Evolutionary conservation across 2,113 vertebrate genomes (phyloP), one percentile per base, ranked within the genome.

Genomic region (Cebidichthys violaceus): DNA sequence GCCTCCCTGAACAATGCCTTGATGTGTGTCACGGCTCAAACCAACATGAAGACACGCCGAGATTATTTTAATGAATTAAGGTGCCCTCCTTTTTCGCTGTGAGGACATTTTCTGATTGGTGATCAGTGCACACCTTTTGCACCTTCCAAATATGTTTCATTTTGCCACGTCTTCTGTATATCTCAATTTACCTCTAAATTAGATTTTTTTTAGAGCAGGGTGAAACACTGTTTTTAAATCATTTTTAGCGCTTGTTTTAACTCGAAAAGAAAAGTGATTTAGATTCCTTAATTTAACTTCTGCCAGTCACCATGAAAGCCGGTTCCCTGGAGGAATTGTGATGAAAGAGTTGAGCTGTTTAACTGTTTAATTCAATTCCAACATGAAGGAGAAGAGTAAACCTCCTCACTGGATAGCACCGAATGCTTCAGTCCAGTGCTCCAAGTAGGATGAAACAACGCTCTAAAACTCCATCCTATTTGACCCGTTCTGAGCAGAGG

Each of bases 31-130:
- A 91, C 60, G 50, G 88, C 87, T 92, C 86, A 59, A 82, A 87
- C 84, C 78, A 69, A 88, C 89, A 81, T 85, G 62, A 77, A 91
- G 90, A 90, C 82, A 79, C 37, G 86, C 68, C 20, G 43, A 90
- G 92, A 92, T 94, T 92, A 89, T 90, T 94, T 93, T 91, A 94
- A 94, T 93, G 92, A 94, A 94, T 91, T 87, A 86, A 86, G 55
- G 76, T 88, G 70, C 75, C 41, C 31, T 70, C 50, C 50, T 33
- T 85, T 55, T 64, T 50, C 14, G 24, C 66, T 86, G 41, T 18
- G 33, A 75, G 69, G 70, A 47, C 69, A 68, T 69, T 80, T 85
- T 64, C 64, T 79, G 57, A 78, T 84, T 70, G 39, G 33, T 78
- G 64, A 81, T 88, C 76, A 69, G 41, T 59, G 9, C 54, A 24